A percentile compares a stretch with the other conserved stretches of the same genome.
These are phyloP conservation scores for Colletes gigas DNA, from an alignment of 1,140 invertebrate species.

Conservation along the genomic window DNA sequence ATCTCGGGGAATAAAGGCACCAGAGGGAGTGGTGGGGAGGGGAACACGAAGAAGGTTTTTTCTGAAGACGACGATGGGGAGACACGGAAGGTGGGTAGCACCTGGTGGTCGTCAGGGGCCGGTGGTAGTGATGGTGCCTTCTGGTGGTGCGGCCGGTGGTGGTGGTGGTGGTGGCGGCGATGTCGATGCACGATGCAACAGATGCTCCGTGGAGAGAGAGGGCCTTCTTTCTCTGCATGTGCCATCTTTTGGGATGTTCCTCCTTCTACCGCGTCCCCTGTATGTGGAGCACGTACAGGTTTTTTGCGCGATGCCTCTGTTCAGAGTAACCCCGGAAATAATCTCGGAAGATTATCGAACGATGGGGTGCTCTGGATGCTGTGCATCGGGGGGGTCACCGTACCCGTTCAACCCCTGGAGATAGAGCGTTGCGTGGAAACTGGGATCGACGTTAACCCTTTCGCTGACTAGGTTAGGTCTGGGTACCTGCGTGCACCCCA, in stretches of 20 bases:
- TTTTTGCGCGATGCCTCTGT: background rate
- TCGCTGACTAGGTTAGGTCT: background rate
- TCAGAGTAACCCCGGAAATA: conserved; percentile 2
- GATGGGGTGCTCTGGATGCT: too few relatives aligned
- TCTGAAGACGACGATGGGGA: conserved; percentile 65
- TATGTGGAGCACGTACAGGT: conserved; percentile 16
- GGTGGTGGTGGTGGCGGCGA: conserved; percentile 54
- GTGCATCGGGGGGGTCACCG: too few relatives aligned
- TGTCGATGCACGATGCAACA: conserved; percentile 70
- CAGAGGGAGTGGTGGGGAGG: conserved; percentile 8
- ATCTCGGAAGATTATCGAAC: conserved; percentile 30
- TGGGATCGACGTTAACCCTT: background rate
- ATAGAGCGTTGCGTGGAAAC: background rate
- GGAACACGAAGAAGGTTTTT: conserved; percentile 59
- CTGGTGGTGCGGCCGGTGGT: conserved; percentile 62
- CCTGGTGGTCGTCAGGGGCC: conserved; percentile 74
- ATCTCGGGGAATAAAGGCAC: conserved; percentile 76
- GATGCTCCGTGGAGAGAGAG: conserved; percentile 64
- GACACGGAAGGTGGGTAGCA: conserved; percentile 76
- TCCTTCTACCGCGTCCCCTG: background rate
- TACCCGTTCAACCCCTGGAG: background rate
- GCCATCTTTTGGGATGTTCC: conserved; percentile 47
- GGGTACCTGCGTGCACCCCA: too few relatives aligned
- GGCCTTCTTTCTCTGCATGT: conserved; percentile 68
- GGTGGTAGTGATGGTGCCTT: conserved; percentile 66